Evolutionary conservation across 2,888 invertebrate genomes (phyloP), one percentile per base, ranked within the genome.

Genomic region (Epistrophella euchroma): DNA sequence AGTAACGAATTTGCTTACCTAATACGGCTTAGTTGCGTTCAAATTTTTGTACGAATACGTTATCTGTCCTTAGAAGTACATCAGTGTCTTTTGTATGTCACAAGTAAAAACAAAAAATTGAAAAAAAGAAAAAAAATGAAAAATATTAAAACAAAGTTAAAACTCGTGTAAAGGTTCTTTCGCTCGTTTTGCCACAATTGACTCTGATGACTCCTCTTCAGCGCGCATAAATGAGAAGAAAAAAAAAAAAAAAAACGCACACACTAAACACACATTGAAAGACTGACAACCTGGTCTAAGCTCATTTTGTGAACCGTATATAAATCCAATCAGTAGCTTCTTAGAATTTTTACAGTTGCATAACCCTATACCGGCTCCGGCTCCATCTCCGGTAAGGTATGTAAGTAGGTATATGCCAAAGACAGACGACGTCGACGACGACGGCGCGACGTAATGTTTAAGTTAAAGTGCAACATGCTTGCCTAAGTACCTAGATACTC

Each of bases 171-270:
- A 76, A 85, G 77, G 70, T 81, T 85, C 72, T 85, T 76, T 85
- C 85, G 85, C 85, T 85, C 85, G 81, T 81, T 85, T 85, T 85
- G 85, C 81, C 70, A 77, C 85, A 85, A 73, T 85, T 85, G 85
- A 85, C 85, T 85, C 68, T 73, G 56, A 81, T 81, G 85, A 77
- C 85, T 85, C 85, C 85, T 85, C 85, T 73, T 56, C 73, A 78
- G 37, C 17, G 55, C 37, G 22, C 72, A 73, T 62, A 64, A 17
- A 70, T 37, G 37, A 19, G 9, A 47, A 19, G 25, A 17, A 1
- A 9, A 43, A n/a, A 25, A n/a, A 32, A 9, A 43, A 25, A 40
- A 22, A 32, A 50, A 9, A 68, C 11, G 55, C 37, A 52, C 15
- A 28, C 15, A 50, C 11, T 32, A 32, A 32, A 32, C 32, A 52